A percentile compares a stretch with the other conserved stretches of the same genome.
These are phyloP conservation scores for Aplysina aerophoba DNA, from an alignment of 37 sponge, comb jelly and placozoan species.

Conservation along the genomic window DNA sequence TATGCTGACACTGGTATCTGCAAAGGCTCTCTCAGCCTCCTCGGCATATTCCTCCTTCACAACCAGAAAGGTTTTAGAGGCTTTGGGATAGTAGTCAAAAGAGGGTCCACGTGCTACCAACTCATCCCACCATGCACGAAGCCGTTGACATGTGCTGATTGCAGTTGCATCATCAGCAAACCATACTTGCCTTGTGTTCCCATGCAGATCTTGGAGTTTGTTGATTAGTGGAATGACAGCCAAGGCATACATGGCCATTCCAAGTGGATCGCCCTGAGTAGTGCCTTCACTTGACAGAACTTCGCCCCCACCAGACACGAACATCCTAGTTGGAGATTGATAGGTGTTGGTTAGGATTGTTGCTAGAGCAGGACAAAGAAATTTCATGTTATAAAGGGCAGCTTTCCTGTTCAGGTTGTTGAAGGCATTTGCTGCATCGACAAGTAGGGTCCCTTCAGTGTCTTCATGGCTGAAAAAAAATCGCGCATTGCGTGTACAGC, in stretches of 20 bases:
- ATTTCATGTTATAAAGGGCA: too few species aligned
- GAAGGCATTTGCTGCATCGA: too few species aligned
- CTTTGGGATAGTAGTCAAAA: too few species aligned
- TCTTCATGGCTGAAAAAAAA: too few species aligned
- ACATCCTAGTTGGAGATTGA: conserved; percentile 6
- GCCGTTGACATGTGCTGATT: not conserved
- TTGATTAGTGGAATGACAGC: conserved; percentile 44
- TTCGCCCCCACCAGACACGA: conserved; percentile 20
- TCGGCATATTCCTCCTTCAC: conserved; percentile 10
- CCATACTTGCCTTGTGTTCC: not conserved
- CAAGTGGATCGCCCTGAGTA: conserved; percentile 49
- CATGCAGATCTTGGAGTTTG: conserved; percentile 11
- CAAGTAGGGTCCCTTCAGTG: too few species aligned
- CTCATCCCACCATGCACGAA: conserved; percentile 1
- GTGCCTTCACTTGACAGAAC: conserved; percentile 58
- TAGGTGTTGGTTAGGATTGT: conserved; percentile 46
- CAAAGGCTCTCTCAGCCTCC: not conserved
- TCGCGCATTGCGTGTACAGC: conserved; percentile 14
- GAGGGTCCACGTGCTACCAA: not conserved
- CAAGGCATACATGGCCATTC: conserved; percentile 61
- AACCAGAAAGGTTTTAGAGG: not conserved
- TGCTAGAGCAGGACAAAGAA: conserved; percentile 35
- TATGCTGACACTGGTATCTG: not conserved
- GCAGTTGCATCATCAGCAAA: conserved; percentile 18
- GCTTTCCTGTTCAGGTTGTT: too few species aligned